Conservation (phyloP, 2,113 vertebrate genomes). For the Centrocercus urophasianus region DNA sequence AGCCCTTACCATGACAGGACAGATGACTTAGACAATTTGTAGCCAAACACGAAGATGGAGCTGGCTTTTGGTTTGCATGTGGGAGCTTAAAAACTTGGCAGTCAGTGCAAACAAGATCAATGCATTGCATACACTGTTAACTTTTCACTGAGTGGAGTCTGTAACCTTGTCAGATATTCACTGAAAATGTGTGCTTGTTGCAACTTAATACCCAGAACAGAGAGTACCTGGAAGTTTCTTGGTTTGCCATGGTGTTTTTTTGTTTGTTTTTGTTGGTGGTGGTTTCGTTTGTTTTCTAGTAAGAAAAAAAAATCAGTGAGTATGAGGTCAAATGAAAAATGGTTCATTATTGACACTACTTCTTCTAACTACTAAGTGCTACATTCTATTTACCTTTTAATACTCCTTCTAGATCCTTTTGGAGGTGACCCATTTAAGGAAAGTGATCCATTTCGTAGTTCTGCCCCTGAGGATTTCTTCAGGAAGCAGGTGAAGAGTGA, state of each 20-base stretch:
- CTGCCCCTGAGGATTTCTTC: conserved; percentile 91
- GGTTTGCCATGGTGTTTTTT: not conserved
- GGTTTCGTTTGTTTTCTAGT: not conserved
- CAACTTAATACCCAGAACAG: not conserved
- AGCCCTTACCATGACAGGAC: not conserved
- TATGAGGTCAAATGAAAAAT: not conserved
- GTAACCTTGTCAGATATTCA: not conserved
- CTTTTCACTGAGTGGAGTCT: not conserved
- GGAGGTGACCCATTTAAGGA: conserved; percentile 97
- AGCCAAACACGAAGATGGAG: not conserved
- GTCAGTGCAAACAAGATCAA: not conserved
- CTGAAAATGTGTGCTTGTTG: not conserved
- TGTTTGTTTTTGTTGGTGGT: not conserved
- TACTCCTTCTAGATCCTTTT: conserved; percentile 87
- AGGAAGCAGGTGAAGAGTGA: conserved; percentile 90
- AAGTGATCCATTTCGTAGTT: conserved; percentile 88
- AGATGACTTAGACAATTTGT: not conserved
- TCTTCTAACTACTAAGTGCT: not conserved
- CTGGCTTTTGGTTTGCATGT: not conserved
- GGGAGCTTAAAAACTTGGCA: not conserved
- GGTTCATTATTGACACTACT: not conserved
- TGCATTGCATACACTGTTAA: not conserved
- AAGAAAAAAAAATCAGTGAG: not conserved
- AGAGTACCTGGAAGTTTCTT: not conserved
- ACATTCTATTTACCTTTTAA: not conserved